Percentiles rank a stretch among this genome's conserved stretches.
Conservation (phyloP, 1,140 invertebrate genomes). For the Danaus plexippus region DNA sequence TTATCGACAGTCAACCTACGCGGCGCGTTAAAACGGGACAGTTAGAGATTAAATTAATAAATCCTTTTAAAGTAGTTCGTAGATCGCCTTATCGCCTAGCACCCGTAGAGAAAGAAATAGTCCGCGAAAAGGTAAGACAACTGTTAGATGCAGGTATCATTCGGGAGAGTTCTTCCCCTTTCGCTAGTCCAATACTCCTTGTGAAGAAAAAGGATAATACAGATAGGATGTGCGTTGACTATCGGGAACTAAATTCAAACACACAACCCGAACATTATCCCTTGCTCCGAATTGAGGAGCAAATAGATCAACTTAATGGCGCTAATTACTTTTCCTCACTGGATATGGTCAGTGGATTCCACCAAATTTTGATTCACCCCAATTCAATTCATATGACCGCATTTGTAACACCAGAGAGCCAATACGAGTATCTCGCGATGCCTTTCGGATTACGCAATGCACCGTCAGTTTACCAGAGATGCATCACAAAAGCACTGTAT, state of each 20-base stretch:
- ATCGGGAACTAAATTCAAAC: background rate
- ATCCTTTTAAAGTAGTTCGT: background rate
- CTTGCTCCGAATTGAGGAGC: background rate
- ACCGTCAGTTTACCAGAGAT: too few species aligned
- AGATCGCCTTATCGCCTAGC: background rate
- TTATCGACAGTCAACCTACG: background rate
- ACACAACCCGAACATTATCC: slow-evolving; percentile 2
- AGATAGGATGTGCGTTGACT: background rate
- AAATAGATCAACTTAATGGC: background rate
- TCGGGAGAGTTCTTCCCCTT: background rate
- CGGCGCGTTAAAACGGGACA: background rate
- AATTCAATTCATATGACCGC: background rate
- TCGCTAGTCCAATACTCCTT: background rate
- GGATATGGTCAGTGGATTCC: background rate
- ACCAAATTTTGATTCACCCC: background rate
- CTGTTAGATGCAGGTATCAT: background rate
- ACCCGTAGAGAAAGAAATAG: slow-evolving; percentile 1
- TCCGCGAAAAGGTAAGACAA: background rate
- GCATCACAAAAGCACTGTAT: too few species aligned
- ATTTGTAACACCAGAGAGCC: background rate
- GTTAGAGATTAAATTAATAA: background rate
- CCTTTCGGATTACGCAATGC: too few species aligned
- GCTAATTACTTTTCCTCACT: background rate
- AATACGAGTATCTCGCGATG: background rate
- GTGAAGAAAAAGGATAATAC: slow-evolving; percentile 1